A percentile compares a stretch with the other conserved stretches of the same genome.
These are phyloP conservation scores for Spondyliosoma cantharus DNA, from an alignment of 2,797 vertebrate species.

Conservation along the genomic window DNA sequence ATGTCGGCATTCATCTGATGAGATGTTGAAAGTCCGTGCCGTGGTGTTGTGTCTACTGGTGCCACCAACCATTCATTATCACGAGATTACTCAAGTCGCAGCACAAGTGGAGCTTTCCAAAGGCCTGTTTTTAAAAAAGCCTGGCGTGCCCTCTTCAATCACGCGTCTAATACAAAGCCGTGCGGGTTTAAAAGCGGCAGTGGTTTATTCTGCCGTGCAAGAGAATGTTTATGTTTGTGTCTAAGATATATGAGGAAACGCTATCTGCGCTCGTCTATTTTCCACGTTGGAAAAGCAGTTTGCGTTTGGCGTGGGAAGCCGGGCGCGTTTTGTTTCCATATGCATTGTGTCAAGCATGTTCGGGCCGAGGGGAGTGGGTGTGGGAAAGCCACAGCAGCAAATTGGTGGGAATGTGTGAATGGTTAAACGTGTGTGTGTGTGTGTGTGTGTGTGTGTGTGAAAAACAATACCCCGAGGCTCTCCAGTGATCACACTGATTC, in stretches of 20 bases:
- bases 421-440: slow-evolving; percentile 40
- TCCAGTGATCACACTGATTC: slow-evolving; percentile 76
- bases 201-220: not conserved
- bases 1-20: slow-evolving; percentile 35
- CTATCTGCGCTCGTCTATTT: slow-evolving; percentile 41
- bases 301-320: slow-evolving; percentile 56
- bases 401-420: slow-evolving; percentile 68
- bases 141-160: not conserved
- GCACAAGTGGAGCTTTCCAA: not conserved
- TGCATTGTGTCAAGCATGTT: slow-evolving; percentile 63
- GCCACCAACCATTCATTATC: slow-evolving; percentile 32
- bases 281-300: slow-evolving; percentile 16
- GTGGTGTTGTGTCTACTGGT: slow-evolving; percentile 45
- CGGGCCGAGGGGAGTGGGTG: slow-evolving; percentile 63
- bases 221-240: slow-evolving; percentile 54
- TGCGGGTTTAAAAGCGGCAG: slow-evolving; percentile 1
- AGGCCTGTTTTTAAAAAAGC: not conserved
- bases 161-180: slow-evolving; percentile 9
- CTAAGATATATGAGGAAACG: slow-evolving; percentile 42
- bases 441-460: slow-evolving; percentile 54
- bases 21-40: slow-evolving; percentile 30
- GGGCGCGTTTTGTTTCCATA: slow-evolving; percentile 55
- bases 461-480: slow-evolving; percentile 72
- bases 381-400: slow-evolving; percentile 71
- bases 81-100: slow-evolving; percentile 25